A percentile compares a stretch with the other conserved stretches of the same genome.
phyloP scores from a whole-genome alignment of 2,797 vertebrate genomes.

The Propithecus perrieri region DNA sequence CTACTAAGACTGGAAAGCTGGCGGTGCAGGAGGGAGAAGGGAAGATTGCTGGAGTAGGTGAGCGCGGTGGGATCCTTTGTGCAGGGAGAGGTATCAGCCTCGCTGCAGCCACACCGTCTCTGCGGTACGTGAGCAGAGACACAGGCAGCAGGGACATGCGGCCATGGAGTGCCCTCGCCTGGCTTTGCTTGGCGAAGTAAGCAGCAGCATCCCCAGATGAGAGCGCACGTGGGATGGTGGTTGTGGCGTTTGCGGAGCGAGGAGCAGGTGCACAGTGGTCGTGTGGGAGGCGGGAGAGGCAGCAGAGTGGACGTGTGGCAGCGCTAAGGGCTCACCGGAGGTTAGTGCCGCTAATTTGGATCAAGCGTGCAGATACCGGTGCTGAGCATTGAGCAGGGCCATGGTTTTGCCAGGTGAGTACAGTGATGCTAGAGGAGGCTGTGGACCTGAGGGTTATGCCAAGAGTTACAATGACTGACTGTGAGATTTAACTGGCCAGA shows the following conservation, averaged over 20 bases:
- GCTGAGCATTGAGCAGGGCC: background rate
- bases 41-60: too few relatives aligned
- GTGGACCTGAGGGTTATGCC: background rate
- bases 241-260: background rate
- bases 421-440: too few relatives aligned
- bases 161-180: accelerated
- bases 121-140: background rate
- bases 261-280: background rate
- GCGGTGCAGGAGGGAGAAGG: background rate
- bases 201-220: background rate
- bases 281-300: background rate
- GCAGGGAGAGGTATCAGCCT: background rate
- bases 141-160: accelerated
- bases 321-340: background rate
- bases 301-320: background rate
- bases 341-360: background rate
- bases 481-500: background rate
- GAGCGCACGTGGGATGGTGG: background rate
- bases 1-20: background rate
- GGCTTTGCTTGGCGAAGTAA: background rate
- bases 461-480: background rate
- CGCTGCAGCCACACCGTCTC: too few relatives aligned
- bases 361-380: too few relatives aligned
- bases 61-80: background rate
- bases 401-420: background rate